Conservation (phyloP, 2,888 invertebrate genomes). For the Ariolimax columbianus region DNA sequence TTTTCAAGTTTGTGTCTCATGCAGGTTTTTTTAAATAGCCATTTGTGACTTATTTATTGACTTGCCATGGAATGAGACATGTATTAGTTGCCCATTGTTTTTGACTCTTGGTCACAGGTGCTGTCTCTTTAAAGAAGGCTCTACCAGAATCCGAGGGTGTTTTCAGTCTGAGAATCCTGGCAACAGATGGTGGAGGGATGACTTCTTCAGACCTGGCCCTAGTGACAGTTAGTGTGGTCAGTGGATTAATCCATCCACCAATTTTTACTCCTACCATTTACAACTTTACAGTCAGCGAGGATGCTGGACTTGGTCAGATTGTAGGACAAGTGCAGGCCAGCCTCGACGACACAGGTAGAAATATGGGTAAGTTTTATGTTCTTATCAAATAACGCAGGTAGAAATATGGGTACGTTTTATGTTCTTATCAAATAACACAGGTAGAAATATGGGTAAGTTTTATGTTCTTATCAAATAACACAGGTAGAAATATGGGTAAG, state of each 20-base stretch:
- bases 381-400: too few relatives aligned
- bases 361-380: conserved; percentile 25
- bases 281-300: conserved; percentile 89
- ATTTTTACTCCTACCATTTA: conserved; percentile 92
- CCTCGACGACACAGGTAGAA: conserved; percentile 71
- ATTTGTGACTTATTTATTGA: too few relatives aligned
- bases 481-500: too few relatives aligned
- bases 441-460: too few relatives aligned
- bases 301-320: conserved; percentile 86
- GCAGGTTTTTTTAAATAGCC: too few relatives aligned
- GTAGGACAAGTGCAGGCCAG: conserved; percentile 91
- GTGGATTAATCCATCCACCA: conserved; percentile 88
- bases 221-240: conserved; percentile 83
- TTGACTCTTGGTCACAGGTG: conserved; percentile 79
- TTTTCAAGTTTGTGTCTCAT: too few relatives aligned
- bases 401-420: too few relatives aligned
- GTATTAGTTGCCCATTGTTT: not conserved
- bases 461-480: too few relatives aligned
- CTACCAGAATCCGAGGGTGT: conserved; percentile 75
- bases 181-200: conserved; percentile 92
- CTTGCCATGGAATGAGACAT: too few relatives aligned
- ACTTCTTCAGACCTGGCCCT: conserved; percentile 86
- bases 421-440: too few relatives aligned
- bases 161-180: conserved; percentile 89
- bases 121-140: conserved; percentile 84